These are phyloP conservation scores for Sesia bembeciformis DNA, from an alignment of 2,888 invertebrate species.

Conservation along the genomic window DNA sequence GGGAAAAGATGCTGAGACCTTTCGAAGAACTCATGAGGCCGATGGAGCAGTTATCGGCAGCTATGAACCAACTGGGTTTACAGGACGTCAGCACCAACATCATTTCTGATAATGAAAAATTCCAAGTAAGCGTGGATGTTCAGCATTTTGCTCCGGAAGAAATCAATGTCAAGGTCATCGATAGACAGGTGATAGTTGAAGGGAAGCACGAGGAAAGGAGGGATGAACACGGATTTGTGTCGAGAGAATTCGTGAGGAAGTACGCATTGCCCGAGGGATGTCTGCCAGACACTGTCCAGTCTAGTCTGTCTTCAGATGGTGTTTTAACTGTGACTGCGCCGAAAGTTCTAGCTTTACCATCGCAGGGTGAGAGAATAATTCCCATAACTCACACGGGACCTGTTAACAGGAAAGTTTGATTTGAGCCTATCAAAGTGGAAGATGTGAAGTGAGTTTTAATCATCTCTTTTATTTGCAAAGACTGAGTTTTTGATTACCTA, in stretches of 20 bases:
- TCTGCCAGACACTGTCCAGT: constrained; percentile 80
- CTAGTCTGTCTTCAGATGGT: constrained; percentile 84
- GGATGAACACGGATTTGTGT: constrained; percentile 82
- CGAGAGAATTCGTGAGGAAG: constrained; percentile 82
- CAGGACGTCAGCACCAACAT: constrained; percentile 58
- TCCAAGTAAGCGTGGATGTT: constrained; percentile 82
- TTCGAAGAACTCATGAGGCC: constrained; percentile 31
- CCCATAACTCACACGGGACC: constrained; percentile 77
- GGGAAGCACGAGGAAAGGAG: constrained; percentile 85
- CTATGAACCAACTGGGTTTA: constrained; percentile 48
- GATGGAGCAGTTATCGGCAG: constrained; percentile 38
- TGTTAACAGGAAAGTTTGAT: constrained; percentile 41
- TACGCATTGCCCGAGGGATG: constrained; percentile 83
- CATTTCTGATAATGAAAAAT: constrained; percentile 68
- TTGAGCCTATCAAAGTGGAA: constrained; percentile 1
- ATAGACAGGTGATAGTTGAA: constrained; percentile 79
- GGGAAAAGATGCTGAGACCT: constrained; percentile 22
- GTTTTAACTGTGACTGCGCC: constrained; percentile 84
- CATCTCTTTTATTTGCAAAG: constrained; percentile 19
- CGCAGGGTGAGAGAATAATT: constrained; percentile 70
- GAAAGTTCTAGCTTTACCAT: constrained; percentile 46
- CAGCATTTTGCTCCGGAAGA: constrained; percentile 85
- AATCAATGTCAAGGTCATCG: constrained; percentile 81
- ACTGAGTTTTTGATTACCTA: constrained; percentile 25
- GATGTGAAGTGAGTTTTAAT: constrained; percentile 4